Conservation (phyloP, 2,113 vertebrate genomes). For the Eudyptes chrysolophus region DNA sequence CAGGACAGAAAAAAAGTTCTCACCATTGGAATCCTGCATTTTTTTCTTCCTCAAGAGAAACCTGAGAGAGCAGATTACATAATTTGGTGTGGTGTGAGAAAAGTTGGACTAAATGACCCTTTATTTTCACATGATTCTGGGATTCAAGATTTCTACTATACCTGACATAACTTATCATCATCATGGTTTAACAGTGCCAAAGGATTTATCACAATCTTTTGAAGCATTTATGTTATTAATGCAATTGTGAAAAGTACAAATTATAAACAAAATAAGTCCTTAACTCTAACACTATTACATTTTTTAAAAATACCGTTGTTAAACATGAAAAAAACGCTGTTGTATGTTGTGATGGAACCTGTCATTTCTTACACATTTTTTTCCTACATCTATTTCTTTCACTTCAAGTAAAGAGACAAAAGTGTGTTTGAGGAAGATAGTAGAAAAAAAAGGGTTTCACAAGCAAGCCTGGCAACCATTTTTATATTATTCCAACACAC, state of each 20-base stretch:
- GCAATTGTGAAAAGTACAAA: neutral
- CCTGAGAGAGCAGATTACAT: neutral
- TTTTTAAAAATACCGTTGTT: neutral
- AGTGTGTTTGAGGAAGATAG: neutral
- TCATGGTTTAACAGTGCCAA: neutral
- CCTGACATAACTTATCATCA: neutral
- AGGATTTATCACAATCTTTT: neutral
- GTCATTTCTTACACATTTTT: neutral
- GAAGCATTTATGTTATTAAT: neutral
- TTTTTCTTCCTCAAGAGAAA: neutral
- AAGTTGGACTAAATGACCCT: neutral
- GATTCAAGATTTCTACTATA: neutral
- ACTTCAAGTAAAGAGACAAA: neutral
- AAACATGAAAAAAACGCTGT: neutral
- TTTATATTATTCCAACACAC: neutral
- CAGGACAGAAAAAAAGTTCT: neutral
- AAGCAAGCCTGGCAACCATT: neutral
- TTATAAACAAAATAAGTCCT: neutral
- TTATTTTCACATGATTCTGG: neutral
- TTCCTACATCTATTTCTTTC: neutral
- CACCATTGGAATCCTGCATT: neutral
- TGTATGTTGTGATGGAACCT: neutral
- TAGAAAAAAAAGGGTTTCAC: neutral
- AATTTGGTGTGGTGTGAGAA: neutral
- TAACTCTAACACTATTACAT: neutral